Evolutionary conservation across 23 tunicate species (phyloP).

Genomic region (Corella eumyota): DNA sequence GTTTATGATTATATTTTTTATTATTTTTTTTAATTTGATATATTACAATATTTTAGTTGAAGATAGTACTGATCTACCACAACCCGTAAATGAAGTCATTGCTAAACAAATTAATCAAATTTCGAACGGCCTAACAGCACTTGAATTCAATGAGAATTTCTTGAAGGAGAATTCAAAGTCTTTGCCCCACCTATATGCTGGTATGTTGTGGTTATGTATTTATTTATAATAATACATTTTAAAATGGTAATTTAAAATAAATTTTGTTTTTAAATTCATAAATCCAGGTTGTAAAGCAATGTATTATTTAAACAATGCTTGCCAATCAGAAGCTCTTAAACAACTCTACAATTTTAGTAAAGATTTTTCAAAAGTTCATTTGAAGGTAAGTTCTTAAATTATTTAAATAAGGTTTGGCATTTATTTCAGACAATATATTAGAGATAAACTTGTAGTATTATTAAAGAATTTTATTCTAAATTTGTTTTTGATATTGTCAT

Average conservation of each 20-base stretch:
- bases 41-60: too few relatives aligned
- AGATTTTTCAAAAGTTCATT: too few relatives aligned
- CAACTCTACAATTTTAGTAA: too few relatives aligned
- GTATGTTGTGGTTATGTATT: slow-evolving; percentile 8
- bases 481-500: neutral
- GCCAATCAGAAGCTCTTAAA: too few relatives aligned
- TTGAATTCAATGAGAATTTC: slow-evolving; percentile 15
- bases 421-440: too few relatives aligned
- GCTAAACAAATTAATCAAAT: slow-evolving; percentile 5
- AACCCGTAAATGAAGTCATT: slow-evolving; percentile 42
- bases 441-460: too few relatives aligned
- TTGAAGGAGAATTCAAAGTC: slow-evolving; percentile 19
- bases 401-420: too few relatives aligned
- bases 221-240: neutral
- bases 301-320: slow-evolving; percentile 25
- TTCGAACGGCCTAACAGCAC: neutral
- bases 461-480: too few relatives aligned
- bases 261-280: neutral
- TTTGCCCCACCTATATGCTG: slow-evolving; percentile 37
- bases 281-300: slow-evolving; percentile 19
- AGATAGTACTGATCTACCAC: slow-evolving; percentile 17
- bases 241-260: neutral
- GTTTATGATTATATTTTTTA: too few relatives aligned
- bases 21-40: too few relatives aligned
- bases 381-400: too few relatives aligned